These are phyloP conservation scores for Ciona savignyi DNA, from an alignment of 23 tunicate species.

Conservation along the genomic window DNA sequence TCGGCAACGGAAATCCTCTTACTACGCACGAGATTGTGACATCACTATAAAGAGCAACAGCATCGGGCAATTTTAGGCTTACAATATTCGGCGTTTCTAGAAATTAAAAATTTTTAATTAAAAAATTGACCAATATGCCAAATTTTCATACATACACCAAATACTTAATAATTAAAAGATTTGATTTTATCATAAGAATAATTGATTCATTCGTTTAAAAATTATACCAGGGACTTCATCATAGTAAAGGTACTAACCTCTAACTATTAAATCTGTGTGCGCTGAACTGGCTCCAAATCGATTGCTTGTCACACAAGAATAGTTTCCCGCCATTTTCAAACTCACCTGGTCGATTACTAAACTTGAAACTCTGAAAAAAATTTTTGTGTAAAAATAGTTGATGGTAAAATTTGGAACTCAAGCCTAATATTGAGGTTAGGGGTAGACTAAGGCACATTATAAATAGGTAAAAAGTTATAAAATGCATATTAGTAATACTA, in stretches of 20 bases:
- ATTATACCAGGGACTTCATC: too few species aligned
- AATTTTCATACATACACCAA: too few species aligned
- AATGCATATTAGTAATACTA: too few species aligned
- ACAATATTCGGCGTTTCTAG: not conserved
- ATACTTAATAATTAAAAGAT: too few species aligned
- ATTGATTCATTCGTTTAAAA: not conserved
- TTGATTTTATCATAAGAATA: too few species aligned
- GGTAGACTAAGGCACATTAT: too few species aligned
- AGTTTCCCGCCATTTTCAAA: slow-evolving; percentile 20
- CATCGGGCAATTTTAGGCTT: not conserved
- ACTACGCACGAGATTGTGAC: slow-evolving; percentile 11
- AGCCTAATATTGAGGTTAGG: too few species aligned
- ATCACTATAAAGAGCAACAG: not conserved
- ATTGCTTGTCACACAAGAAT: slow-evolving; percentile 32
- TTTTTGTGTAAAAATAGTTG: not conserved
- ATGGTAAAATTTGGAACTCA: too few species aligned
- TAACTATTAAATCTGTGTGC: slow-evolving; percentile 6
- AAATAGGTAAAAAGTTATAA: too few species aligned
- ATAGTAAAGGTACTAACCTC: slow-evolving; percentile 6
- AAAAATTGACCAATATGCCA: too few species aligned
- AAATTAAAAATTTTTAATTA: too few species aligned
- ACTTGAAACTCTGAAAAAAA: not conserved
- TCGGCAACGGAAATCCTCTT: slow-evolving; percentile 37
- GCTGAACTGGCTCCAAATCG: slow-evolving; percentile 7
- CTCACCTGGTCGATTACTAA: slow-evolving; percentile 5